These are phyloP conservation scores for Rhabdornis inornatus DNA, from an alignment of 2,113 vertebrate genomes.

Conservation along the genomic window DNA sequence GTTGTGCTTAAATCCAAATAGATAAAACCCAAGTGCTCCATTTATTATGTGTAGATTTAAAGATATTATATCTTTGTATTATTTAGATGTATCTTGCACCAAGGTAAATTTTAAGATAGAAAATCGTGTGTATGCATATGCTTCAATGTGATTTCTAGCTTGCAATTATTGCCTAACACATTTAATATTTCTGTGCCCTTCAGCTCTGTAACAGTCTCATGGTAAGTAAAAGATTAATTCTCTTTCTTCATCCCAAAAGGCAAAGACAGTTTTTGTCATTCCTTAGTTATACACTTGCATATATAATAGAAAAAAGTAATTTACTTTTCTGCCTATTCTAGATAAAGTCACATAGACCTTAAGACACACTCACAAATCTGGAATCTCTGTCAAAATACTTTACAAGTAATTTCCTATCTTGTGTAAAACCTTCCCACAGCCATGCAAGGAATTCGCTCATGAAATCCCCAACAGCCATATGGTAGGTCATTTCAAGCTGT, in stretches of 20 bases:
- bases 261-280: background rate
- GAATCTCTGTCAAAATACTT: background rate
- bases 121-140: background rate
- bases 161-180: background rate
- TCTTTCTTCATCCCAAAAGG: slow-evolving; percentile 13
- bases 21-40: background rate
- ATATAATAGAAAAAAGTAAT: background rate
- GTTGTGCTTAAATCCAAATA: background rate
- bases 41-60: background rate
- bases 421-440: background rate
- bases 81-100: background rate
- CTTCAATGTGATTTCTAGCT: background rate
- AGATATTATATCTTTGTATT: background rate
- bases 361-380: background rate
- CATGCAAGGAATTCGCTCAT: background rate
- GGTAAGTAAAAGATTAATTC: background rate
- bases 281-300: background rate
- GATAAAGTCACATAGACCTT: background rate
- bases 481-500: background rate
- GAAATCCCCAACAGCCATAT: background rate
- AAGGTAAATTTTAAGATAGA: background rate
- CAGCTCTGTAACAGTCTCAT: background rate
- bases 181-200: background rate
- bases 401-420: background rate
- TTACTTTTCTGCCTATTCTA: background rate